Evolutionary conservation across 1,140 invertebrate genomes (phyloP).

Genomic region (Phymorhynchus buccinoides): DNA sequence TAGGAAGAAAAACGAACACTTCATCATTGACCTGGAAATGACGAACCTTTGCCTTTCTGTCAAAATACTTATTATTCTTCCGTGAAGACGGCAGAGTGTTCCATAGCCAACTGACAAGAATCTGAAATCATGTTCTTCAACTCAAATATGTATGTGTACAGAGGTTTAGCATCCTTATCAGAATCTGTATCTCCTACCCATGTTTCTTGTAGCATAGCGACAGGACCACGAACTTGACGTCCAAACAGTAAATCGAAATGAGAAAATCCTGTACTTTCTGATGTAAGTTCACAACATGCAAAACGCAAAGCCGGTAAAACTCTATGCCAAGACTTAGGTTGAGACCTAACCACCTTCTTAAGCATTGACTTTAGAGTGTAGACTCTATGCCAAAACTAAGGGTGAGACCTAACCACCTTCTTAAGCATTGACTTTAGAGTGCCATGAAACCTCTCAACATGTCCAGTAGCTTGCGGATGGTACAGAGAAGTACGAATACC

Average conservation of each 20-base stretch:
- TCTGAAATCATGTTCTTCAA: too few relatives aligned
- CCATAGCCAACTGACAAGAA: too few relatives aligned
- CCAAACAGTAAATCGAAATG: neutral
- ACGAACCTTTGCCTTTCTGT: too few relatives aligned
- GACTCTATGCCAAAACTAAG: neutral
- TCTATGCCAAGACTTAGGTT: neutral
- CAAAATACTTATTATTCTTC: too few relatives aligned
- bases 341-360: neutral
- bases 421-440: conserved; percentile 5
- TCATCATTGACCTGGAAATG: too few relatives aligned
- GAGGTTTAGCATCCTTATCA: too few relatives aligned
- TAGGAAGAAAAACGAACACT: too few relatives aligned
- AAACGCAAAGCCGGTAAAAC: neutral
- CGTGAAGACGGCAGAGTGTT: too few relatives aligned
- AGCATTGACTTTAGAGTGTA: conserved; percentile 7
- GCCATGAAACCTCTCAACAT: neutral
- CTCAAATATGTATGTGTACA: too few relatives aligned
- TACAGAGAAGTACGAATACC: neutral
- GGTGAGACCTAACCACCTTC: neutral
- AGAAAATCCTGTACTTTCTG: neutral
- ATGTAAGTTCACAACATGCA: neutral
- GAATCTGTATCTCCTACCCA: neutral
- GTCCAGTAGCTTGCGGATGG: neutral
- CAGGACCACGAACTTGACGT: neutral
- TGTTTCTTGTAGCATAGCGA: neutral